Evolutionary conservation across 2,113 vertebrate species (phyloP).

Genomic region (Gorsachius goisagi): DNA sequence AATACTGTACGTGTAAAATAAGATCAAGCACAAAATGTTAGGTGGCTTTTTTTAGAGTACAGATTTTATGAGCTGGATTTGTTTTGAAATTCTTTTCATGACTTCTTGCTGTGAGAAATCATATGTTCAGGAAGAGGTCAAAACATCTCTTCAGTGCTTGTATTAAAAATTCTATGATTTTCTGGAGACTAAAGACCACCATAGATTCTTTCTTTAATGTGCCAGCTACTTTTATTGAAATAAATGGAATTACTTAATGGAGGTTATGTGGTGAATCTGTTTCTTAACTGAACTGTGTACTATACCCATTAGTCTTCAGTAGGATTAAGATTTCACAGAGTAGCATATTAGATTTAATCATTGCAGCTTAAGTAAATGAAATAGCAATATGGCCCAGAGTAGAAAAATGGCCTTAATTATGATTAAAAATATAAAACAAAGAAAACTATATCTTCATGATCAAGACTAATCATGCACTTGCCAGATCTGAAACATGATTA

Average conservation of each 20-base stretch:
- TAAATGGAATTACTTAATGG: slow-evolving; percentile 40
- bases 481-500: neutral
- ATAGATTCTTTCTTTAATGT: neutral
- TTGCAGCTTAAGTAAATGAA: slow-evolving; percentile 22
- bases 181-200: neutral
- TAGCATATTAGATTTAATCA: slow-evolving; percentile 44
- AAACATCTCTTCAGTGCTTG: neutral
- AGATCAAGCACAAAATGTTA: neutral
- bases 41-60: neutral
- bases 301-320: slow-evolving; percentile 5
- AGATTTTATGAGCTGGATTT: neutral
- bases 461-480: neutral
- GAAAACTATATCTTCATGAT: neutral
- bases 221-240: slow-evolving; percentile 33
- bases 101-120: neutral
- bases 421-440: slow-evolving; percentile 36
- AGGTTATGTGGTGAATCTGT: slow-evolving; percentile 36
- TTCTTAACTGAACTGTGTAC: slow-evolving; percentile 34
- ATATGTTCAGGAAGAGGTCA: neutral
- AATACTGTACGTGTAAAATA: neutral
- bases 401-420: slow-evolving; percentile 6
- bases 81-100: neutral
- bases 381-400: neutral
- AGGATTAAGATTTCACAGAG: neutral
- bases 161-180: slow-evolving; percentile 35